phyloP scores from a whole-genome alignment of 37 sponge, comb jelly and placozoan genomes.

The Hexactinellida sp. region DNA sequence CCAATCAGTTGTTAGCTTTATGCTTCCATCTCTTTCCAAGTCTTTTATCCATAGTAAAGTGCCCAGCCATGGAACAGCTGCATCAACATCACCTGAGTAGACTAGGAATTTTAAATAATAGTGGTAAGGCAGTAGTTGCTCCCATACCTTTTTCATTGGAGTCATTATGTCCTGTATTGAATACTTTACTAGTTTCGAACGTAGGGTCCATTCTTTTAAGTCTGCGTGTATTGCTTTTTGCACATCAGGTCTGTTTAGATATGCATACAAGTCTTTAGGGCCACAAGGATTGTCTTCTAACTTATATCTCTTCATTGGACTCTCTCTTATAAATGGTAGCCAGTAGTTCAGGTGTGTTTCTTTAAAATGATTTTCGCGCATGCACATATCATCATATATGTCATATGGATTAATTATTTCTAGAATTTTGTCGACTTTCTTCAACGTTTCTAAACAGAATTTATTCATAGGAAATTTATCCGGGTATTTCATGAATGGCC shows the following conservation, averaged over 20 bases:
- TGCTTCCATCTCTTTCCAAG: background rate
- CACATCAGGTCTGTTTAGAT: background rate
- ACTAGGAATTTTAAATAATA: constrained; percentile 12
- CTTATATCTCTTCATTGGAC: background rate
- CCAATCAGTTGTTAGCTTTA: constrained; percentile 1
- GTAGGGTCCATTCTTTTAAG: background rate
- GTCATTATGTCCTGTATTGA: background rate
- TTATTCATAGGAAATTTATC: constrained; percentile 17
- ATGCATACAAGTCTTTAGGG: background rate
- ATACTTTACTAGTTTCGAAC: background rate
- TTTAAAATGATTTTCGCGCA: background rate
- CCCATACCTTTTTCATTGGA: constrained; percentile 10
- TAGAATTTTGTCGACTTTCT: background rate
- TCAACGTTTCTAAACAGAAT: background rate
- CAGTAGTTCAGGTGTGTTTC: background rate
- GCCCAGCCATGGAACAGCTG: constrained; percentile 25
- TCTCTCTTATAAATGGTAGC: background rate
- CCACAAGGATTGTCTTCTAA: background rate
- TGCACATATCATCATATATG: background rate
- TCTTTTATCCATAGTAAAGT: background rate
- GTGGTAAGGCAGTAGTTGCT: background rate
- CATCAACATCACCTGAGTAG: constrained; percentile 40
- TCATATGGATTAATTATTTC: background rate
- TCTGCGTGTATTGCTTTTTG: constrained; percentile 6
- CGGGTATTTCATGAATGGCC: background rate